These are phyloP conservation scores for Pogonomyrmex californicus DNA, from an alignment of 1,140 invertebrate species.

Conservation along the genomic window DNA sequence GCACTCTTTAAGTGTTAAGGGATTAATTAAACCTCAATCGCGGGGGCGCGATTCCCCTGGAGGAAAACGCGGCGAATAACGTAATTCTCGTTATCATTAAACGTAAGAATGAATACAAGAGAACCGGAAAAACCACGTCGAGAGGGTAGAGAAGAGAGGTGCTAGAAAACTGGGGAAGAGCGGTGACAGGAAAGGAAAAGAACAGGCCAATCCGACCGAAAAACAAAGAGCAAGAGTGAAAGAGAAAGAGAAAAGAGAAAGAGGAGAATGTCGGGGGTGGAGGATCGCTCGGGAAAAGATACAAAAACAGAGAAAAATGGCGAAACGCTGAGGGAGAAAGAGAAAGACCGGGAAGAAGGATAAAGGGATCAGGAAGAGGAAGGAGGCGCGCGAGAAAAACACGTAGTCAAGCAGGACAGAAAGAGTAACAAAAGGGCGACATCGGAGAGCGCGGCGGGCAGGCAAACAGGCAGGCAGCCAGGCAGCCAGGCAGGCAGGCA, in stretches of 20 bases:
- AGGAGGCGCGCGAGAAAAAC: slow-evolving; percentile 57
- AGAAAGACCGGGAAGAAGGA: slow-evolving; percentile 30
- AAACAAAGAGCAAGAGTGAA: slow-evolving; percentile 54
- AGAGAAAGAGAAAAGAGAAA: neutral
- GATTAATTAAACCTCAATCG: slow-evolving; percentile 58
- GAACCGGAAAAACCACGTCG: slow-evolving; percentile 41
- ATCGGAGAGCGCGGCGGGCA: slow-evolving; percentile 18
- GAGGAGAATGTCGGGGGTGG: slow-evolving; percentile 19
- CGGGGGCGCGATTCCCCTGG: neutral
- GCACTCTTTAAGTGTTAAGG: slow-evolving; percentile 4
- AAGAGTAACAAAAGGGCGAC: slow-evolving; percentile 57
- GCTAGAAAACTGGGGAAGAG: slow-evolving; percentile 2
- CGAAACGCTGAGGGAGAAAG: slow-evolving; percentile 39
- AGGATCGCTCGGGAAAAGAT: slow-evolving; percentile 49
- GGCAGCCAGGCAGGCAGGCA: neutral
- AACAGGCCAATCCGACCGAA: slow-evolving; percentile 35
- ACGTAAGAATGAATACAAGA: slow-evolving; percentile 60
- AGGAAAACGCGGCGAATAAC: slow-evolving; percentile 25
- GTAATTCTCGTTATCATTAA: slow-evolving; percentile 55
- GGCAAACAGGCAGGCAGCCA: neutral
- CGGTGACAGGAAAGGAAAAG: slow-evolving; percentile 43
- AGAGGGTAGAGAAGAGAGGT: neutral
- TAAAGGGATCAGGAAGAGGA: slow-evolving; percentile 59
- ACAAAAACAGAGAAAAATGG: slow-evolving; percentile 59
- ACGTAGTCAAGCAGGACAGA: slow-evolving; percentile 57